Conservation (phyloP, 2,888 invertebrate genomes). For the Podabrus alpinus region DNA sequence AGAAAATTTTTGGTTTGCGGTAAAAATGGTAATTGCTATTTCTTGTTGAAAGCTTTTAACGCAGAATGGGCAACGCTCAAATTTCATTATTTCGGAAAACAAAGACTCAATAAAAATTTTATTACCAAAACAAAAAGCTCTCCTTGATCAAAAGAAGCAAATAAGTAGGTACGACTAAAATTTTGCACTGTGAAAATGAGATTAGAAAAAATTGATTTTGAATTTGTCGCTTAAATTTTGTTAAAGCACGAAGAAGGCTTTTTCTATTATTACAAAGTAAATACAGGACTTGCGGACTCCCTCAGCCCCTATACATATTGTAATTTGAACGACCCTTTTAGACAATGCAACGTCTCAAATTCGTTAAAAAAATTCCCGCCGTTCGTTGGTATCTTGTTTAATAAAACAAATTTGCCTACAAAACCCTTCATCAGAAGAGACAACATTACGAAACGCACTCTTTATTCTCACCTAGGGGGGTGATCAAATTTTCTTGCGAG, state of each 20-base stretch:
- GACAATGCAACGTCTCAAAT: neutral
- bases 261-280: neutral
- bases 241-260: neutral
- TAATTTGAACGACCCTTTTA: neutral
- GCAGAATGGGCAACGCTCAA: neutral
- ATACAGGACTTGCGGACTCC: neutral
- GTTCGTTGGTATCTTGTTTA: neutral
- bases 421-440: neutral
- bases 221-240: neutral
- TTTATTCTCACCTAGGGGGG: neutral
- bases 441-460: neutral
- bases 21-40: neutral
- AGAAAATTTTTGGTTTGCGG: neutral
- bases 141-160: neutral
- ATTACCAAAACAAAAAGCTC: neutral
- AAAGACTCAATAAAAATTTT: neutral
- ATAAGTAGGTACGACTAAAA: no score
- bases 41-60: neutral
- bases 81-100: neutral
- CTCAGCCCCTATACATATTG: neutral
- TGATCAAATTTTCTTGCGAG: neutral
- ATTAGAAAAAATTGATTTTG: neutral
- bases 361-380: neutral
- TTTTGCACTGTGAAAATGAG: neutral
- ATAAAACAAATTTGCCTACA: neutral